These are phyloP conservation scores for Hydrozoanthus tunicans DNA, from an alignment of 64 coral and sea anemone species.

Conservation along the genomic window DNA sequence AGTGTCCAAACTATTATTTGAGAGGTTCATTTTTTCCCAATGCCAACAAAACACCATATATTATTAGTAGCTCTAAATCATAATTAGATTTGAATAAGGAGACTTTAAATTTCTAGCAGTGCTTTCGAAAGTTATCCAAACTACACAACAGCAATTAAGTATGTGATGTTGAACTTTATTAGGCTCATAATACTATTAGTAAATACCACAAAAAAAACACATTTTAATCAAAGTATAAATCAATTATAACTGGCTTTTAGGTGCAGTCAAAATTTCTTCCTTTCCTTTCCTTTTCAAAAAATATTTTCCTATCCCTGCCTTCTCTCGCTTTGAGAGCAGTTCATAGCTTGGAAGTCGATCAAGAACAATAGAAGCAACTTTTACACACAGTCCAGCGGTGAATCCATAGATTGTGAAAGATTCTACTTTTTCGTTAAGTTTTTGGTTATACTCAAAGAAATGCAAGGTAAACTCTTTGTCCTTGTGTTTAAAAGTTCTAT, in stretches of 20 bases:
- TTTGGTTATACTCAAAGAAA: slow-evolving; percentile 47
- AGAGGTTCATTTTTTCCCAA: no score
- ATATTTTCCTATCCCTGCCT: slow-evolving; percentile 14
- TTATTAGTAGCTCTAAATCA: no score
- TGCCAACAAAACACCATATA: no score
- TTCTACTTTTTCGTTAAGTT: not conserved
- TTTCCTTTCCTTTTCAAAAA: not conserved
- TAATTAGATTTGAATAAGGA: no score
- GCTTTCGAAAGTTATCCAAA: no score
- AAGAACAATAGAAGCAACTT: slow-evolving; percentile 60
- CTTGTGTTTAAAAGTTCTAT: not conserved
- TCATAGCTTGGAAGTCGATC: slow-evolving; percentile 71
- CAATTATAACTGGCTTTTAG: slow-evolving; percentile 25
- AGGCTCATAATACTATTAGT: no score
- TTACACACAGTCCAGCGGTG: slow-evolving; percentile 72
- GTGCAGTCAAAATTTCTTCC: not conserved
- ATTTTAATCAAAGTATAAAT: no score
- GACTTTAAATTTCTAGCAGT: no score
- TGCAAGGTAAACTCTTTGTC: slow-evolving; percentile 12
- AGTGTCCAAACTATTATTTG: no score
- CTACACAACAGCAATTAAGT: no score
- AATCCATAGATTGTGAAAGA: slow-evolving; percentile 74
- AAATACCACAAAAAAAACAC: no score
- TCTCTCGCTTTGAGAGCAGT: slow-evolving; percentile 18
- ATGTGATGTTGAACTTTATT: no score